Evolutionary conservation across 2,797 vertebrate species (phyloP).

Genomic region (Pagetopsis macropterus): DNA sequence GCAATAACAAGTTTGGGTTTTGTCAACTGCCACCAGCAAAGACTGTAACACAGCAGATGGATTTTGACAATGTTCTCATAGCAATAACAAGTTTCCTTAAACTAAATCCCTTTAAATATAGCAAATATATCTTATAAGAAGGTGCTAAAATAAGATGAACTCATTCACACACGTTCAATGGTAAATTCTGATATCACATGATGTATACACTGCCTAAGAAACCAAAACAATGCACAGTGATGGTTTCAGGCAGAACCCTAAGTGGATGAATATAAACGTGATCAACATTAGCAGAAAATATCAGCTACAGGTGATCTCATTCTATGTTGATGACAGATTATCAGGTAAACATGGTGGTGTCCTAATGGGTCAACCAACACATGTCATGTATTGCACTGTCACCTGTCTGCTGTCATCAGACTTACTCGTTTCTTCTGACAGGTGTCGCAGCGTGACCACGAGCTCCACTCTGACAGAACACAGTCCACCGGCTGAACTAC

Average conservation of each 20-base stretch:
- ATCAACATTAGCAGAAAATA: neutral
- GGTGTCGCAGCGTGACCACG: constrained; percentile 90
- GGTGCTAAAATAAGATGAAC: too few relatives aligned
- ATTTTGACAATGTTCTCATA: too few relatives aligned
- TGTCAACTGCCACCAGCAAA: too few relatives aligned
- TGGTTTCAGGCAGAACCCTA: too few relatives aligned
- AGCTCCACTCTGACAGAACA: constrained; percentile 87
- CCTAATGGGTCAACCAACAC: neutral
- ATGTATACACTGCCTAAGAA: neutral
- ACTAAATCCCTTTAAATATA: too few relatives aligned
- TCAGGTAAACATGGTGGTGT: neutral
- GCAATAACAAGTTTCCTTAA: neutral
- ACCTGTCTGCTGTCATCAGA: constrained; percentile 2
- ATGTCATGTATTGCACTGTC: neutral
- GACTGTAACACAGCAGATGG: too few relatives aligned
- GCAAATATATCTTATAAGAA: too few relatives aligned
- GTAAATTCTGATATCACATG: too few relatives aligned
- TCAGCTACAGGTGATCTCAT: neutral
- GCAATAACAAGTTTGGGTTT: neutral
- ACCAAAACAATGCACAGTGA: too few relatives aligned
- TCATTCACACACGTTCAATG: too few relatives aligned
- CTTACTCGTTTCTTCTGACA: constrained; percentile 91
- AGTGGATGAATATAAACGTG: neutral
- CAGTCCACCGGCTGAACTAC: constrained; percentile 84
- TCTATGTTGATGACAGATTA: neutral